These are phyloP conservation scores for Hyphantria cunea DNA, from an alignment of 1,140 invertebrate species.

Conservation along the genomic window DNA sequence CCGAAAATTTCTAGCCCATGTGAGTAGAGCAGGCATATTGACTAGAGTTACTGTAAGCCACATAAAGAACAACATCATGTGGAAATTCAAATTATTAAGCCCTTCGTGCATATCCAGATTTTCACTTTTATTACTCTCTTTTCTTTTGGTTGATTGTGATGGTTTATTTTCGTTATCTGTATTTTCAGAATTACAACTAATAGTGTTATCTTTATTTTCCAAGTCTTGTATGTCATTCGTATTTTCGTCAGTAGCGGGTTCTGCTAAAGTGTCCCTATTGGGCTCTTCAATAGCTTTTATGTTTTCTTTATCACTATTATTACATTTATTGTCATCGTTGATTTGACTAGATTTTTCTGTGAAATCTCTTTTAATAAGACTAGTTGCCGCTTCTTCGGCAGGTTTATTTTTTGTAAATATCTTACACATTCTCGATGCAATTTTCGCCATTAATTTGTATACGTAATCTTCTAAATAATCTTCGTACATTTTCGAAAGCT, in stretches of 20 bases:
- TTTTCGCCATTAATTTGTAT: conserved; percentile 80
- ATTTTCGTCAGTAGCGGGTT: no score
- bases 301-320: conserved; percentile 6
- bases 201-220: conserved; percentile 21
- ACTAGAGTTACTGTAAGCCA: conserved; percentile 80
- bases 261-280: no score
- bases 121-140: conserved; percentile 13
- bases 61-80: conserved; percentile 84
- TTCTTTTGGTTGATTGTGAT: neutral
- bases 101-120: conserved; percentile 52
- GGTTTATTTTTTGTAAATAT: conserved; percentile 51
- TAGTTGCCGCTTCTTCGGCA: conserved; percentile 34
- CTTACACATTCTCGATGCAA: conserved; percentile 65
- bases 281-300: neutral
- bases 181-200: conserved; percentile 8
- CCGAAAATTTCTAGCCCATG: conserved; percentile 85
- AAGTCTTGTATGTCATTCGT: conserved; percentile 1
- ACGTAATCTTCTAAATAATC: conserved; percentile 87
- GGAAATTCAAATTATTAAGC: conserved; percentile 82
- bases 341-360: conserved; percentile 7
- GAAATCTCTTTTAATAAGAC: conserved; percentile 21
- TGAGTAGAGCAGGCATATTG: conserved; percentile 82
- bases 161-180: conserved; percentile 10
- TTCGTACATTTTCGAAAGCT: conserved; percentile 88
- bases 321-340: neutral